Evolutionary conservation across 2,888 invertebrate genomes (phyloP).

Genomic region (Mesodorylaimus sp.): DNA sequence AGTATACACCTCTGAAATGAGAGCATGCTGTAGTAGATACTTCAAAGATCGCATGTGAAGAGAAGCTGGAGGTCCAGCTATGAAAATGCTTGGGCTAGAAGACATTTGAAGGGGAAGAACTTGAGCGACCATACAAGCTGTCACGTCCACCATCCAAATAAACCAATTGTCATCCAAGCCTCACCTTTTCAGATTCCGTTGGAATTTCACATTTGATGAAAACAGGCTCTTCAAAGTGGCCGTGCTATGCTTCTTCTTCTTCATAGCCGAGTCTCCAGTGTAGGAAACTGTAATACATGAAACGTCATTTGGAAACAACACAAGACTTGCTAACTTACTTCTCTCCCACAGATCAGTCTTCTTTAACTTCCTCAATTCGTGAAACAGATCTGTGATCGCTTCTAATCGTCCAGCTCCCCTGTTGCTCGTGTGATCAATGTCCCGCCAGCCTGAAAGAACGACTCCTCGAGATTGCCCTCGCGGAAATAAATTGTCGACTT

Average conservation of each 20-base stretch:
- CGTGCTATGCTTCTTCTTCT: no score
- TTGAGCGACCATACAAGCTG: neutral
- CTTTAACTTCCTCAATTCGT: constrained; percentile 86
- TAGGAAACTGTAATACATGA: no score
- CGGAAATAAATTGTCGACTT: constrained; percentile 33
- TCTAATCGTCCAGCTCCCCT: constrained; percentile 13
- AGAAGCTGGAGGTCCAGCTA: no score
- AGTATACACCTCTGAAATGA: constrained; percentile 60
- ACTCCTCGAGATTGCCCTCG: neutral
- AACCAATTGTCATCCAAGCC: no score
- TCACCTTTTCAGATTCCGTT: no score
- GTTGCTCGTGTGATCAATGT: constrained; percentile 16
- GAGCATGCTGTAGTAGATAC: neutral
- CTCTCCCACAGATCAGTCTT: no score
- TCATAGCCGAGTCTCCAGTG: no score
- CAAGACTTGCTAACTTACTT: no score
- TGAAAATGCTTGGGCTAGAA: neutral
- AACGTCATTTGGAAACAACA: no score
- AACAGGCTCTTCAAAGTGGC: no score
- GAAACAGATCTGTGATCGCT: constrained; percentile 65
- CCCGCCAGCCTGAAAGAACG: constrained; percentile 17
- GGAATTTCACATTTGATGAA: no score
- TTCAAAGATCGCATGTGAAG: no score
- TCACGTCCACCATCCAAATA: neutral
- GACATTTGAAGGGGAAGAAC: neutral